Evolutionary conservation across 2,888 invertebrate species (phyloP).

Genomic region (Elegia similella): DNA sequence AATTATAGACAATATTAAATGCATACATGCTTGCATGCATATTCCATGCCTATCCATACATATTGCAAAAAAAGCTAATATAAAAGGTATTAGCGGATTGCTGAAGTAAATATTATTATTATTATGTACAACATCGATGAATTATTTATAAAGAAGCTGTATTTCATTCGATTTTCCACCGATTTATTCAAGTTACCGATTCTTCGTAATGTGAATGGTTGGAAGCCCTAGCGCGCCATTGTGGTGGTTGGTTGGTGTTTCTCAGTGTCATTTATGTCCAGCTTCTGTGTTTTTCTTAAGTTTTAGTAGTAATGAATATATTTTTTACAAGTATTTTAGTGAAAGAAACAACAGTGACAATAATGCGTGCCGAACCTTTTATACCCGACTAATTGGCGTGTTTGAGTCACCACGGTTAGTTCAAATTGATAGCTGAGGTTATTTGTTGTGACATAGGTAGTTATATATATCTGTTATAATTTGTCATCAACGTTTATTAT

Average conservation of each 20-base stretch:
- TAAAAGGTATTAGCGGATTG: no score
- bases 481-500: slow-evolving; percentile 53
- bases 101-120: no score
- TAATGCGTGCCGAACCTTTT: slow-evolving; percentile 78
- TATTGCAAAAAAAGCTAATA: no score
- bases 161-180: no score
- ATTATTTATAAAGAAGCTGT: no score
- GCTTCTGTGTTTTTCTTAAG: slow-evolving; percentile 64
- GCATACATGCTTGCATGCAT: no score
- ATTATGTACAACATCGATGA: no score
- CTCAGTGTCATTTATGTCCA: slow-evolving; percentile 57
- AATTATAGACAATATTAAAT: no score
- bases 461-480: slow-evolving; percentile 49
- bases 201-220: slow-evolving; percentile 33
- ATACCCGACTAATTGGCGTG: slow-evolving; percentile 68
- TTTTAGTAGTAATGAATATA: slow-evolving; percentile 65
- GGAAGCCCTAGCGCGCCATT: slow-evolving; percentile 68
- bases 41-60: no score
- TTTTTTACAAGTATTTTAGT: slow-evolving; percentile 65
- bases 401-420: slow-evolving; percentile 78
- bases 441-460: slow-evolving; percentile 76
- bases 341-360: slow-evolving; percentile 69
- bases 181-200: background rate
- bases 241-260: slow-evolving; percentile 59
- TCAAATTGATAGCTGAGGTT: slow-evolving; percentile 73